Evolutionary conservation across 2,113 vertebrate genomes (phyloP).

Genomic region (Potamarius usumacintae): DNA sequence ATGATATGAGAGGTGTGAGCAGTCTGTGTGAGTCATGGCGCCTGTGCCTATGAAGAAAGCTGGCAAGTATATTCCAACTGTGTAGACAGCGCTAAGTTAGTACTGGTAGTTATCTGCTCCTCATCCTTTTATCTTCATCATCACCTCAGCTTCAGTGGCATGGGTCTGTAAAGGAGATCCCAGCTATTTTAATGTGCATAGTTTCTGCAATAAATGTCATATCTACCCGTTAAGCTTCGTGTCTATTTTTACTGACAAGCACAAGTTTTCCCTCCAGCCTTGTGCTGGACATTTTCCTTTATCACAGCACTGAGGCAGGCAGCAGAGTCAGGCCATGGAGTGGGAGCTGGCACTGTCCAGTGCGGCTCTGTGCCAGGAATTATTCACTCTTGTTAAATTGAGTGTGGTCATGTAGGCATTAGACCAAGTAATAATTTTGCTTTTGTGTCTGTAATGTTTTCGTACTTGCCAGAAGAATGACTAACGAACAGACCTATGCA

Average conservation of each 20-base stretch:
- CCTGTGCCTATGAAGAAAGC: not conserved
- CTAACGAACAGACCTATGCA: not conserved
- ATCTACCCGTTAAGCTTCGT: too few species aligned
- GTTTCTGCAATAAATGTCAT: constrained; percentile 3
- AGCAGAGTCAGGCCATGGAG: constrained; percentile 22
- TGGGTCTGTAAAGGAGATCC: not conserved
- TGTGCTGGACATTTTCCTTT: not conserved
- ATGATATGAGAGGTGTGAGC: constrained; percentile 1
- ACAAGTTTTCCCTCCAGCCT: not conserved
- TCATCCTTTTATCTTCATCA: not conserved
- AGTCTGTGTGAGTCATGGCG: not conserved
- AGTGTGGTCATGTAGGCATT: constrained; percentile 6
- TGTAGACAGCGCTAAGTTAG: not conserved
- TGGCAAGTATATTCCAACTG: not conserved
- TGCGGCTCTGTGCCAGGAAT: not conserved
- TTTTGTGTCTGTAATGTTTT: constrained; percentile 5
- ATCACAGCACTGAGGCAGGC: constrained; percentile 26
- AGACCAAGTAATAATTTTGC: constrained; percentile 30
- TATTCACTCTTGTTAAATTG: not conserved
- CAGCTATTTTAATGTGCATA: constrained; percentile 27
- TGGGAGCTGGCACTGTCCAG: constrained; percentile 18
- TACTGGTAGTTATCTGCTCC: not conserved
- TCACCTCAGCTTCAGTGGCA: not conserved
- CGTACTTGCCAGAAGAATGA: not conserved
- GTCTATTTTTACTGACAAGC: not conserved